A percentile compares a stretch with the other conserved stretches of the same genome.
Evolutionary conservation across 2,113 vertebrate species (phyloP).

Genomic region (Microtus montanus): DNA sequence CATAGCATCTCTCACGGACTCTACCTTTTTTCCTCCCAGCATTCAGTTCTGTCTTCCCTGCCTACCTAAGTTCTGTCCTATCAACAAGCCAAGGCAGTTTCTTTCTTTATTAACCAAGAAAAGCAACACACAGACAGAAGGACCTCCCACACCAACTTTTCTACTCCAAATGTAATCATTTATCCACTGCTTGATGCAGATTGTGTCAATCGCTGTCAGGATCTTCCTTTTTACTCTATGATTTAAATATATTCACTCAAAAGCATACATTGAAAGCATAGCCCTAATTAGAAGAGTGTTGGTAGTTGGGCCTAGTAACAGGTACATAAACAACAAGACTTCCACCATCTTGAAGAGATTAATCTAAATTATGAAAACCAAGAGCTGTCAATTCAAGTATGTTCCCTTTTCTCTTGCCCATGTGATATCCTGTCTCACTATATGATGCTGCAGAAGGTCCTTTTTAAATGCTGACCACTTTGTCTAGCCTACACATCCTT

Average conservation of each 20-base stretch:
- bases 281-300: background rate
- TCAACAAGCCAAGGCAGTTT: too few species aligned
- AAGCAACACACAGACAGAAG: too few species aligned
- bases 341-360: background rate
- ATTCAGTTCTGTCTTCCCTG: too few species aligned
- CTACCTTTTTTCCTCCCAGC: too few species aligned
- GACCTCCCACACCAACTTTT: too few species aligned
- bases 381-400: background rate
- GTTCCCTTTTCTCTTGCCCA: background rate
- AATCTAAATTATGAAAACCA: background rate
- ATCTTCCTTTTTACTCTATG: background rate
- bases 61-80: too few species aligned
- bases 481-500: background rate
- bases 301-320: background rate
- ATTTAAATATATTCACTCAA: background rate
- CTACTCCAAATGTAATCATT: background rate
- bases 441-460: background rate
- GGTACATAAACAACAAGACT: background rate
- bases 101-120: too few species aligned
- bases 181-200: background rate
- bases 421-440: background rate
- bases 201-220: background rate
- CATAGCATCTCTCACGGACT: too few species aligned
- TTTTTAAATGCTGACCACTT: background rate
- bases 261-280: background rate